Evolutionary conservation across 2,113 vertebrate species (phyloP).

Genomic region (Zeus faber): DNA sequence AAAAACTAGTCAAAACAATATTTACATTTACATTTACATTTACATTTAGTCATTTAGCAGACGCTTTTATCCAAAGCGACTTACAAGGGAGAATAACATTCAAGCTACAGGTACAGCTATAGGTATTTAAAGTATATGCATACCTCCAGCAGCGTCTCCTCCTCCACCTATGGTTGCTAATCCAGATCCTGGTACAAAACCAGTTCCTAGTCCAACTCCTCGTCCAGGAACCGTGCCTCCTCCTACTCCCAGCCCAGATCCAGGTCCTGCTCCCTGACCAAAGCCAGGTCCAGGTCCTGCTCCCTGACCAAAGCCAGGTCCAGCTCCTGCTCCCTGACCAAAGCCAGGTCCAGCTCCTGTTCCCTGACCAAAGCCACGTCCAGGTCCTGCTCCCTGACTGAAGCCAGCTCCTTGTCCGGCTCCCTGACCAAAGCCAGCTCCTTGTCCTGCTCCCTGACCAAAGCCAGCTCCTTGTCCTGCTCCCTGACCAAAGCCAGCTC

Average conservation of each 20-base stretch:
- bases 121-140: too few species aligned
- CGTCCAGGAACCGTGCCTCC: too few species aligned
- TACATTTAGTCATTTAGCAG: too few species aligned
- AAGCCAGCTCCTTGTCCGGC: constrained; percentile 28
- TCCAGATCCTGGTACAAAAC: too few species aligned
- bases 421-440: too few species aligned
- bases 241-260: neutral
- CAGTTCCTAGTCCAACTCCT: neutral
- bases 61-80: too few species aligned
- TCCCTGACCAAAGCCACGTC: constrained; percentile 25
- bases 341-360: constrained; percentile 8
- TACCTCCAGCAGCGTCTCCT: too few species aligned
- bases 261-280: constrained; percentile 20
- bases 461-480: constrained; percentile 28
- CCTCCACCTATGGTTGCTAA: too few species aligned
- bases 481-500: constrained; percentile 21
- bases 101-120: too few species aligned
- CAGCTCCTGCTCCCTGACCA: neutral
- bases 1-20: too few species aligned
- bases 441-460: constrained; percentile 15
- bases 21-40: too few species aligned
- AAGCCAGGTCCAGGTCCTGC: constrained; percentile 20
- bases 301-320: constrained; percentile 4
- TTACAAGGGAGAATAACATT: too few species aligned
- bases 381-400: constrained; percentile 20